Evolutionary conservation across 2,113 vertebrate genomes (phyloP).

Genomic region (Microtus montanus): DNA sequence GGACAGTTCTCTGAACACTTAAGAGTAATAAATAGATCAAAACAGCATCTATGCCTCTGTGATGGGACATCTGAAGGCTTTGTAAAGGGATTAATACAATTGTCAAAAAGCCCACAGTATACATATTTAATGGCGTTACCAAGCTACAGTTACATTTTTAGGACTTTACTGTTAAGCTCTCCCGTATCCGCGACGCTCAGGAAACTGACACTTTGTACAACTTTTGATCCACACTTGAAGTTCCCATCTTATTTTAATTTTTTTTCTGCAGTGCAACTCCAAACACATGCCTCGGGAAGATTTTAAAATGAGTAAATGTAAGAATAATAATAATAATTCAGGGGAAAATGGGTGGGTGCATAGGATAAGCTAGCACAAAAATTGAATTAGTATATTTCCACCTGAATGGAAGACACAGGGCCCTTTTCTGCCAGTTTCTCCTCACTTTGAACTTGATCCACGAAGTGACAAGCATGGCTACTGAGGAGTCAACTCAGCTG

Average conservation of each 20-base stretch:
- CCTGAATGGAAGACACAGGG: slow-evolving; percentile 28
- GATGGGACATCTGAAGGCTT: slow-evolving; percentile 90
- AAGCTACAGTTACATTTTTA: slow-evolving; percentile 90
- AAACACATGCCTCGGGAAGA: slow-evolving; percentile 51
- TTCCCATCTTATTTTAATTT: slow-evolving; percentile 49
- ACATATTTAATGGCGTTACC: slow-evolving; percentile 89
- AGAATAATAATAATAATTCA: neutral
- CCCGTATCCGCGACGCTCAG: slow-evolving; percentile 75
- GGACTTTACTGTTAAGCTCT: slow-evolving; percentile 85
- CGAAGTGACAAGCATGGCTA: neutral
- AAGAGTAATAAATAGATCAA: slow-evolving; percentile 93
- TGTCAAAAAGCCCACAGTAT: slow-evolving; percentile 91
- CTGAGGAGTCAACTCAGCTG: neutral
- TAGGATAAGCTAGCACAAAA: slow-evolving; percentile 25
- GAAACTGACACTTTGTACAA: slow-evolving; percentile 71
- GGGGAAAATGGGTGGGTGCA: neutral
- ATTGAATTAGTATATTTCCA: slow-evolving; percentile 23
- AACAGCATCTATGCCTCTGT: slow-evolving; percentile 90
- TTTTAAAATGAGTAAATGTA: slow-evolving; percentile 11
- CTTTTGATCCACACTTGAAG: slow-evolving; percentile 54
- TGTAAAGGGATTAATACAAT: slow-evolving; percentile 92
- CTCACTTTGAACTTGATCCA: slow-evolving; percentile 34
- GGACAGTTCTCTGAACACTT: slow-evolving; percentile 93
- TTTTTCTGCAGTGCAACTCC: neutral
- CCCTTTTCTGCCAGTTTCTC: neutral